Base-by-base conservation (phyloP, 2,888 invertebrate genomes). In the Agrenia bidenticulata region DNA sequence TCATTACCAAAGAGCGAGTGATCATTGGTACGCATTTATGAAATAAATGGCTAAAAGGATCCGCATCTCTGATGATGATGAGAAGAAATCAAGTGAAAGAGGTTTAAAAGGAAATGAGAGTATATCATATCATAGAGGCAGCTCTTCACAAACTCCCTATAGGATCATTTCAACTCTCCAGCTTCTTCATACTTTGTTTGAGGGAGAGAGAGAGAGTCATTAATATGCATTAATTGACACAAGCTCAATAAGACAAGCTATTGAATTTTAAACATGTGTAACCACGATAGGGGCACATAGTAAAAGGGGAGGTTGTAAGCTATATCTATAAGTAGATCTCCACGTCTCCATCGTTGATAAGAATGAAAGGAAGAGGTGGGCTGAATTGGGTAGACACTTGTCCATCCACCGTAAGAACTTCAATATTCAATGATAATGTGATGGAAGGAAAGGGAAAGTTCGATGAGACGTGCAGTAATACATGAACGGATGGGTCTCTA, bases 221-320 rank as follows among this genome's bases (percentile, higher is more conserved):
- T 74, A 74, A 74, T 74, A 74, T 71, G 71, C 72, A 74, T 74
- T 74, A 73, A 74, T 74, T 74, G 72, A 74, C 71, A 73, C 61
- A 73, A 66, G 70, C 67, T 64, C 60, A 61, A 63, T 63, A 70
- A 62, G 61, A 67, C 53, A 62, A 58, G 54, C 70, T 63, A 67
- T 70, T 70, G 70, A 70, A 64, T 70, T 67, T 70, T 63, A 70
- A 70, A 66, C 65, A 65, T 70, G 65, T 66, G 67, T 63, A 64
- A 70, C 53, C 53, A 26, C 19, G 23, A 51, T 26, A 60, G 37
- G 27, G 51, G 45, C 15, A 9, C 9, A 45, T 5, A n/a, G 45
- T 17, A 17, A 39, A 7, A 45, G 15, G 45, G 45, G 15, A 17
- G 5, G 19, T 45, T 15, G n/a, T n/a, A n/a, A n/a, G 5, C 4